A percentile compares a stretch with the other conserved stretches of the same genome.
These are phyloP conservation scores for Gobio gobio DNA, from an alignment of 2,113 vertebrate species.

Conservation along the genomic window DNA sequence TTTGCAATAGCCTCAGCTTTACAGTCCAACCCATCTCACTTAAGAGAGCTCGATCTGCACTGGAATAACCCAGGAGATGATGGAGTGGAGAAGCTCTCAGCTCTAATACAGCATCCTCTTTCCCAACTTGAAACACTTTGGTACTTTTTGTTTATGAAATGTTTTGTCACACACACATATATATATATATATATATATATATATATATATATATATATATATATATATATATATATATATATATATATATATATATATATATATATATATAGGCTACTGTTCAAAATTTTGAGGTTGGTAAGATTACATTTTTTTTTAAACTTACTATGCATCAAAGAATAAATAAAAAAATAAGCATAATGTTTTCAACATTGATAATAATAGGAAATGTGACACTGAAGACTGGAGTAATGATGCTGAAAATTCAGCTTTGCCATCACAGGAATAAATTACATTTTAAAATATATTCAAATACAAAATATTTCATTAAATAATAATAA, in stretches of 20 bases:
- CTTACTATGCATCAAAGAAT: too few relatives aligned
- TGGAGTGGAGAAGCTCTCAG: slow-evolving; percentile 47
- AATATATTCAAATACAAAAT: too few relatives aligned
- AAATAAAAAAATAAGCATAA: too few relatives aligned
- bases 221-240: too few relatives aligned
- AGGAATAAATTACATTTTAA: neutral
- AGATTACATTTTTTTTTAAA: too few relatives aligned
- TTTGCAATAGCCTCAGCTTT: slow-evolving; percentile 46
- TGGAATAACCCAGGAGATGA: slow-evolving; percentile 55
- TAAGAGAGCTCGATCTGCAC: slow-evolving; percentile 51
- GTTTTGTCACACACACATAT: neutral
- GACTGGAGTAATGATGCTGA: neutral
- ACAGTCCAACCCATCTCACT: slow-evolving; percentile 36
- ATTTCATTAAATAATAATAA: neutral
- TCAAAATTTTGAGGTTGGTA: too few relatives aligned
- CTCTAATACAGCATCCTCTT: slow-evolving; percentile 14
- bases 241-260: too few relatives aligned
- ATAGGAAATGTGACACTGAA: neutral
- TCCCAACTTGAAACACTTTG: slow-evolving; percentile 48
- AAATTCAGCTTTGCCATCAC: neutral
- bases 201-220: too few relatives aligned
- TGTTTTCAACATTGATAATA: neutral
- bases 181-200: too few relatives aligned
- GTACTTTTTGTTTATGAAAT: neutral
- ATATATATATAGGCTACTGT: too few relatives aligned